These are phyloP conservation scores for Callorhinus ursinus DNA, from an alignment of 2,113 vertebrate species.

Conservation along the genomic window DNA sequence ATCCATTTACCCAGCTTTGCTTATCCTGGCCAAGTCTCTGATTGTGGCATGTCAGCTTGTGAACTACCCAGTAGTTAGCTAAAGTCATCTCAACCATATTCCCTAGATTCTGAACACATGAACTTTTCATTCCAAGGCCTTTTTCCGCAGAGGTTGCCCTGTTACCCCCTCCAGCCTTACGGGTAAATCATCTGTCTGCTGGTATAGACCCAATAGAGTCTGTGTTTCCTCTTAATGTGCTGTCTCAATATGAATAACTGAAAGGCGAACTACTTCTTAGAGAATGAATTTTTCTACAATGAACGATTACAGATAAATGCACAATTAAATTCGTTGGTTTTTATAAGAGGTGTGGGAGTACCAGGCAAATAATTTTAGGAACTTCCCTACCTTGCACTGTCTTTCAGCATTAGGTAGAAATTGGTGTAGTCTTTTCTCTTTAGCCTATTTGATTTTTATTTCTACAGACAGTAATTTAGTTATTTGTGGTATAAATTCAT, in stretches of 20 bases:
- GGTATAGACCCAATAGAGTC: not conserved
- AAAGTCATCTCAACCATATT: not conserved
- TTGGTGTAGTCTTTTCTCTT: not conserved
- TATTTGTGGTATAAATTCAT: not conserved
- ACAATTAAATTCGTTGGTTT: not conserved
- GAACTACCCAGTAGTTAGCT: not conserved
- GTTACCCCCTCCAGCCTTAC: not conserved
- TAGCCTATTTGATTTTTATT: constrained; percentile 5
- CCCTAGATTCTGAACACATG: not conserved
- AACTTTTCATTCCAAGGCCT: not conserved
- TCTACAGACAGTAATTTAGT: not conserved
- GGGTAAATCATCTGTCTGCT: not conserved
- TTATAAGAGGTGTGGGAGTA: not conserved
- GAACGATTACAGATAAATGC: not conserved
- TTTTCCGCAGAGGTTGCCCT: not conserved
- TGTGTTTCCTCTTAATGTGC: not conserved
- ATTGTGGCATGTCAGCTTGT: not conserved
- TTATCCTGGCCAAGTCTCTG: not conserved
- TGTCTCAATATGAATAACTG: not conserved
- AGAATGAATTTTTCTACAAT: not conserved
- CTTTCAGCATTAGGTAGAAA: not conserved
- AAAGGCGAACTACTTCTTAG: not conserved
- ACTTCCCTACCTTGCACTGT: not conserved
- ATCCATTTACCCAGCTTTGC: not conserved
- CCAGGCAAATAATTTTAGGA: not conserved